A percentile compares a stretch with the other conserved stretches of the same genome.
These are phyloP conservation scores for Platycercus adscitus DNA, from an alignment of 2,113 vertebrate species.

Conservation along the genomic window DNA sequence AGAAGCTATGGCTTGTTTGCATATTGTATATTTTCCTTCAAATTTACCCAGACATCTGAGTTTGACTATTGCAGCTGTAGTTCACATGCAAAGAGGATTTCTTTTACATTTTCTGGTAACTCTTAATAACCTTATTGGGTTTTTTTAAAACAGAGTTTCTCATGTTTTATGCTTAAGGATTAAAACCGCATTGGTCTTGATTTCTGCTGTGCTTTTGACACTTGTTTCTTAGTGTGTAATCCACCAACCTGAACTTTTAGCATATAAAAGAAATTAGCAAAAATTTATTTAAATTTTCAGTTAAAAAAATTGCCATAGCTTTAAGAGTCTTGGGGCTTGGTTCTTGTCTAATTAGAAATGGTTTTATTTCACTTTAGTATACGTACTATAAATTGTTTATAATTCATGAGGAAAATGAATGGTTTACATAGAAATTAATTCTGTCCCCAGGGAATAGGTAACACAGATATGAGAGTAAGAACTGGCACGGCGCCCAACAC, in stretches of 20 bases:
- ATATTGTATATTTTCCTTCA: neutral
- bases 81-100: neutral
- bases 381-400: neutral
- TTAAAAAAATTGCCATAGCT: neutral
- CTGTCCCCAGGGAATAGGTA: neutral
- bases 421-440: conserved; percentile 5
- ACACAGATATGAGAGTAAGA: neutral
- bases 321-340: neutral
- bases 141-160: neutral
- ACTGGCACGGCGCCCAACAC: neutral
- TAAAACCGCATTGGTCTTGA: neutral
- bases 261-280: neutral
- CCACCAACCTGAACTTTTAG: neutral
- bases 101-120: neutral
- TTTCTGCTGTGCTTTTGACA: neutral
- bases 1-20: conserved; percentile 6
- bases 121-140: neutral
- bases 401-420: neutral
- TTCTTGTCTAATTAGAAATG: neutral
- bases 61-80: neutral
- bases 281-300: neutral
- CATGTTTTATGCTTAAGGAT: neutral
- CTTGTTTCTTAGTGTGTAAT: neutral
- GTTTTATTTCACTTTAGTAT: neutral
- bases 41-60: neutral